phyloP scores from a whole-genome alignment of 1,140 invertebrate genomes.

The Galleria mellonella region DNA sequence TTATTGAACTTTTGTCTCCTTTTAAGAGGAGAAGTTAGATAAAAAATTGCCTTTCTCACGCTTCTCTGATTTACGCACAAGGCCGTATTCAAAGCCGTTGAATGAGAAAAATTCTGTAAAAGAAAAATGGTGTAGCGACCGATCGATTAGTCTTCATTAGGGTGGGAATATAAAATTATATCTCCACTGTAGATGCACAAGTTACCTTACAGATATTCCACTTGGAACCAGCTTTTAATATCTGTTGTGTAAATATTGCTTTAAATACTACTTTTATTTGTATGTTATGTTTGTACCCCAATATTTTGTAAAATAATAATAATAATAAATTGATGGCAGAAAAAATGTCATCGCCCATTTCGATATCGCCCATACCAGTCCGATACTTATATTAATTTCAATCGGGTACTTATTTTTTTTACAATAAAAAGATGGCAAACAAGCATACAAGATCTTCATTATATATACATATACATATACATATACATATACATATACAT shows the following conservation, averaged over 20 bases:
- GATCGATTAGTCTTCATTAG: conserved; percentile 28
- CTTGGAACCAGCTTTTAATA: background rate
- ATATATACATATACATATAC: background rate
- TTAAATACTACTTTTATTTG: background rate
- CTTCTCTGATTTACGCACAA: background rate
- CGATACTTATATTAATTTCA: no score
- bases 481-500: no score
- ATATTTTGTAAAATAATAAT: background rate
- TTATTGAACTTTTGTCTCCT: background rate
- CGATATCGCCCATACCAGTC: no score
- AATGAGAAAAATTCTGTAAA: conserved; percentile 14
- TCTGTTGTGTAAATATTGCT: background rate
- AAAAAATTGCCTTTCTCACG: conserved; percentile 7
- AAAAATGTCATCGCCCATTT: no score
- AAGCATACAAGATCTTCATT: background rate
- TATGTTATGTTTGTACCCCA: background rate
- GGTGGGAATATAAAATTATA: conserved; percentile 22
- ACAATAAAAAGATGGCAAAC: no score
- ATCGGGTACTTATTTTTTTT: background rate
- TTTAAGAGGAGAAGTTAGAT: background rate
- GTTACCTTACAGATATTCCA: conserved; percentile 7
- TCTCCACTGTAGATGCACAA: conserved; percentile 11
- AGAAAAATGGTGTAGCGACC: conserved; percentile 8
- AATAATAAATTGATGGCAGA: no score
- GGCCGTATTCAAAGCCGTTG: conserved; percentile 6